Evolutionary conservation across 1,140 invertebrate genomes (phyloP).

Genomic region (Matsumurasca onukii): DNA sequence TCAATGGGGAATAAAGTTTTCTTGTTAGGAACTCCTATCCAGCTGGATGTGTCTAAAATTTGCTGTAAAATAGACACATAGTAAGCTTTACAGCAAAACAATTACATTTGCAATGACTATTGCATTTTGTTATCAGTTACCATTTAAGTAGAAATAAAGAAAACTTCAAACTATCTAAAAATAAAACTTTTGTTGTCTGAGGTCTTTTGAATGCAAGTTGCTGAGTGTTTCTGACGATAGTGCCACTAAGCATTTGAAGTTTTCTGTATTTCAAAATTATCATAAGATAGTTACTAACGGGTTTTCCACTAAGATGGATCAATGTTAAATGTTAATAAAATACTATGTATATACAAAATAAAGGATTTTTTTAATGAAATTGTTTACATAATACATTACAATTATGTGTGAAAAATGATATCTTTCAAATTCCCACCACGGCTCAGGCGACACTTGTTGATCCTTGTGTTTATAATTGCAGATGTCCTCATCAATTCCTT

Average conservation of each 20-base stretch:
- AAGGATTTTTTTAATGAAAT: no score
- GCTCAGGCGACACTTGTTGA: no score
- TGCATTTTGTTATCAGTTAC: neutral
- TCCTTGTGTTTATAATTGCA: no score
- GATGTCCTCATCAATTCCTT: no score
- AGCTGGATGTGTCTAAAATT: constrained; percentile 51
- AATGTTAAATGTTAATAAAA: no score
- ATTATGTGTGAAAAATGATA: no score
- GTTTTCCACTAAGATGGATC: neutral
- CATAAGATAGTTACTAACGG: neutral
- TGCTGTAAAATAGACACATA: constrained; percentile 36
- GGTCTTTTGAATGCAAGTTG: neutral
- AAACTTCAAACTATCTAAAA: neutral
- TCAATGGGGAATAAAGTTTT: constrained; percentile 54
- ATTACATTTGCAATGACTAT: neutral
- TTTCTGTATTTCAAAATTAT: neutral
- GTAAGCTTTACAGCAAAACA: neutral
- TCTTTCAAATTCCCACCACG: no score
- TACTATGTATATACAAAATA: no score
- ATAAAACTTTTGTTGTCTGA: neutral
- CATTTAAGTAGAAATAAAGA: neutral
- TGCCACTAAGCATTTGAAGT: neutral
- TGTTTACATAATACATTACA: no score
- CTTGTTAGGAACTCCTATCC: constrained; percentile 54
- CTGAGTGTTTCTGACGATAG: neutral